phyloP scores from a whole-genome alignment of 2,113 vertebrate genomes.

The Callocephalon fimbriatum region DNA sequence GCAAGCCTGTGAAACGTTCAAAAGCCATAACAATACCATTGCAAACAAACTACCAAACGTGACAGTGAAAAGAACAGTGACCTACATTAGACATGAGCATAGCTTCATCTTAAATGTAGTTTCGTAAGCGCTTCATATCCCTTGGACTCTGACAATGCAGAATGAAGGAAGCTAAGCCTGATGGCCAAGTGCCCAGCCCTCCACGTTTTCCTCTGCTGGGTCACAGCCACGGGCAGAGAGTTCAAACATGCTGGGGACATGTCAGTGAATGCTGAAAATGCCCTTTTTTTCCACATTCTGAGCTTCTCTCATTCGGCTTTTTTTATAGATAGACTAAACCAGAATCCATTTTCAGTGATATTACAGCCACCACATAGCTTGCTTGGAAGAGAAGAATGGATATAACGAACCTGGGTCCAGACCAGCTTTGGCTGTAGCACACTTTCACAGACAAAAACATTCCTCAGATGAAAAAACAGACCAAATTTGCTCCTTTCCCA shows the following conservation, averaged over 20 bases:
- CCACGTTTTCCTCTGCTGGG: not conserved
- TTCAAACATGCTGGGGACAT: not conserved
- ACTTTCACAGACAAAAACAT: not conserved
- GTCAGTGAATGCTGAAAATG: not conserved
- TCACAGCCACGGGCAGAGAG: not conserved
- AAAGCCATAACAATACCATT: not conserved
- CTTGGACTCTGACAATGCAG: not conserved
- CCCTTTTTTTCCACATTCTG: accelerated
- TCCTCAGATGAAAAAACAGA: not conserved
- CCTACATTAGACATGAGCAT: not conserved
- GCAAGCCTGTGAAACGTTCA: not conserved
- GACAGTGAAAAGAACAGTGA: slow-evolving; percentile 5
- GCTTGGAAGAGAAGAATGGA: not conserved
- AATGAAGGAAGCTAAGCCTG: not conserved
- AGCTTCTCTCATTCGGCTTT: not conserved
- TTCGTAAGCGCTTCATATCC: not conserved
- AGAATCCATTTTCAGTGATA: not conserved
- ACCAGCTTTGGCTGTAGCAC: not conserved
- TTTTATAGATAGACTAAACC: not conserved
- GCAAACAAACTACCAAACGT: not conserved
- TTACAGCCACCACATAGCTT: not conserved
- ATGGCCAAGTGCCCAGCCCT: not conserved
- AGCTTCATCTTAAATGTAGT: not conserved
- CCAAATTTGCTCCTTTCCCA: not conserved
- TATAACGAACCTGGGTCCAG: not conserved